Conservation (phyloP, 2,888 invertebrate species). For the Xiphydria camelus region DNA sequence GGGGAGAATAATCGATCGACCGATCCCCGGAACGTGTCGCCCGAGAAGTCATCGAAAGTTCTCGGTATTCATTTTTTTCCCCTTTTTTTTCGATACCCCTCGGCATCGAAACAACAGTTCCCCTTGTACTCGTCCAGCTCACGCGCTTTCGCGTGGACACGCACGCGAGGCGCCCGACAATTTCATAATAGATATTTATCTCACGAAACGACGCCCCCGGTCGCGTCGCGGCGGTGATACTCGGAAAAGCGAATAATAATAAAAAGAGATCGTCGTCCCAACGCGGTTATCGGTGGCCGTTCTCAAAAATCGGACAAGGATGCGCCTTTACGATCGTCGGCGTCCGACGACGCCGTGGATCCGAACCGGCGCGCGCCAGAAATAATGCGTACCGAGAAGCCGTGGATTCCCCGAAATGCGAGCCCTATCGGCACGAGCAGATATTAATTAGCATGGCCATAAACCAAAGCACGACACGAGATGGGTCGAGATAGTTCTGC, state of each 20-base stretch:
- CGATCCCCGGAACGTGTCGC: too few relatives aligned
- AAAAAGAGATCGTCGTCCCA: not conserved
- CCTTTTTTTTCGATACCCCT: too few relatives aligned
- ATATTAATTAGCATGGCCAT: conserved; percentile 32
- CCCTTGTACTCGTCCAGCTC: too few relatives aligned
- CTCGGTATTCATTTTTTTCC: too few relatives aligned
- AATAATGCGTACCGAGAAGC: conserved; percentile 44
- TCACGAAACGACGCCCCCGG: too few relatives aligned
- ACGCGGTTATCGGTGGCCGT: conserved; percentile 13
- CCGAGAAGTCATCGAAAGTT: too few relatives aligned
- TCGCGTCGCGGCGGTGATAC: too few relatives aligned
- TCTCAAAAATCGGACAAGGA: conserved; percentile 37
- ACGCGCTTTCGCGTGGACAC: too few relatives aligned
- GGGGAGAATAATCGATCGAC: too few relatives aligned
- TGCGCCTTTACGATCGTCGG: conserved; percentile 30
- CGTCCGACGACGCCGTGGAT: conserved; percentile 13
- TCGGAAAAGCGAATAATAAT: not conserved
- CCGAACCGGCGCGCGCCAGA: conserved; percentile 23
- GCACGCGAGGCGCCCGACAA: too few relatives aligned
- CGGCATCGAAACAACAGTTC: too few relatives aligned
- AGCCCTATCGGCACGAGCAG: conserved; percentile 27
- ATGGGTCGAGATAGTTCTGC: not conserved
- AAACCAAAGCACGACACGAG: not conserved
- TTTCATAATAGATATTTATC: too few relatives aligned
- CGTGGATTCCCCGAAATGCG: conserved; percentile 32